A percentile compares a stretch with the other conserved stretches of the same genome.
Conservation (phyloP, 1,140 invertebrate genomes). For the Probaryconus sp. region DNA sequence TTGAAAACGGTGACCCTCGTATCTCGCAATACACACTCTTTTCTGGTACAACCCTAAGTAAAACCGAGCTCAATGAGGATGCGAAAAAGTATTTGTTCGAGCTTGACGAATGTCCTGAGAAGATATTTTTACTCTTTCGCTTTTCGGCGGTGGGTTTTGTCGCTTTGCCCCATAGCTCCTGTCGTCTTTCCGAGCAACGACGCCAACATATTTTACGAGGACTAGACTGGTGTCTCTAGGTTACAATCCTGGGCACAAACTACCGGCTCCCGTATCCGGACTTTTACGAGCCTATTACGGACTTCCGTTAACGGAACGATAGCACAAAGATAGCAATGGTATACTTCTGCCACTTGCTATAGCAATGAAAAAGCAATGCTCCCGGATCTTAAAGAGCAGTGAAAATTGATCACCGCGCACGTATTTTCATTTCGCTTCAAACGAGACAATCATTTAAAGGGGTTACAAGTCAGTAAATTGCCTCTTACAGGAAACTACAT, state of each 20-base stretch:
- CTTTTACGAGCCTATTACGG: slow-evolving; percentile 64
- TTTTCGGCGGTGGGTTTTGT: not conserved
- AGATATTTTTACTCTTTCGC: slow-evolving; percentile 15
- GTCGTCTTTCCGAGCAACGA: slow-evolving; percentile 37
- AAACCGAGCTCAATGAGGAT: slow-evolving; percentile 2
- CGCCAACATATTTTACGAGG: slow-evolving; percentile 59
- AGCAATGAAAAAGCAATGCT: slow-evolving; percentile 30
- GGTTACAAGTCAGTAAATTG: slow-evolving; percentile 5
- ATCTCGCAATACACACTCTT: not conserved
- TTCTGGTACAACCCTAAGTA: not conserved
- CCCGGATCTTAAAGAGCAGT: slow-evolving; percentile 19
- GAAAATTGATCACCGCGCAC: slow-evolving; percentile 16
- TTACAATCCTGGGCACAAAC: slow-evolving; percentile 49
- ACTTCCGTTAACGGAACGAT: slow-evolving; percentile 59
- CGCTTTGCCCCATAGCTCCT: slow-evolving; percentile 11
- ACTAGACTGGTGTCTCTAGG: slow-evolving; percentile 25
- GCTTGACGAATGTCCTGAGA: slow-evolving; percentile 17
- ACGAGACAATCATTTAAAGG: slow-evolving; percentile 5
- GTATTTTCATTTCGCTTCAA: slow-evolving; percentile 11
- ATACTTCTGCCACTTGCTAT: slow-evolving; percentile 10
- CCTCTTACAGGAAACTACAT: not conserved
- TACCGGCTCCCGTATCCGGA: slow-evolving; percentile 43
- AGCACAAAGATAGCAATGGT: slow-evolving; percentile 48
- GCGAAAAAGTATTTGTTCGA: slow-evolving; percentile 13
- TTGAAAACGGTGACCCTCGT: not conserved